These are phyloP conservation scores for Dolichomitus sp. DNA, from an alignment of 2,888 invertebrate genomes.

Conservation along the genomic window DNA sequence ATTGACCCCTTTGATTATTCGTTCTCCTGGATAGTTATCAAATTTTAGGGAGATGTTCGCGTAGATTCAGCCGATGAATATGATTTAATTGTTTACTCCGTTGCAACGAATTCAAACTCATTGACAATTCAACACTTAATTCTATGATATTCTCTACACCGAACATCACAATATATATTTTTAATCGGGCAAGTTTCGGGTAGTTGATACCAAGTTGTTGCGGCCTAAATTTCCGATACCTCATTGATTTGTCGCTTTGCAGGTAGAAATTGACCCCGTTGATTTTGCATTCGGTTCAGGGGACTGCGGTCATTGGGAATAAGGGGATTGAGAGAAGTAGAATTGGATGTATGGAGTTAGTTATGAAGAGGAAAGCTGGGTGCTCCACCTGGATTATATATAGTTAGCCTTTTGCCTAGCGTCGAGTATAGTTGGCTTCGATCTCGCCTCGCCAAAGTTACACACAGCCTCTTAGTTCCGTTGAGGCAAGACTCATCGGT, in stretches of 20 bases:
- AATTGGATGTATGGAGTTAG: constrained; percentile 11
- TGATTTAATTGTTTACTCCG: neutral
- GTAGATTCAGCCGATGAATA: constrained; percentile 1
- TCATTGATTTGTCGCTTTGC: neutral
- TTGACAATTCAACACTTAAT: constrained; percentile 4
- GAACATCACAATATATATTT: constrained; percentile 11
- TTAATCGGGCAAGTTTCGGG: constrained; percentile 8
- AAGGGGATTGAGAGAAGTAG: neutral
- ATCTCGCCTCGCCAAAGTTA: constrained; percentile 62
- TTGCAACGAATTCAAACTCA: constrained; percentile 3
- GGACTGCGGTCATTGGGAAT: constrained; percentile 22
- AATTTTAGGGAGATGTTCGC: neutral
- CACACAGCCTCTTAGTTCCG: constrained; percentile 35
- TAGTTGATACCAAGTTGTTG: constrained; percentile 9
- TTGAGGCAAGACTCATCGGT: constrained; percentile 53
- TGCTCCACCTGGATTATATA: neutral
- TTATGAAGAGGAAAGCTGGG: neutral
- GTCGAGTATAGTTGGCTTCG: constrained; percentile 65
- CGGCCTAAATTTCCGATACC: constrained; percentile 1
- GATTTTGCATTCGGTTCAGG: constrained; percentile 27
- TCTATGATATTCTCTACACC: constrained; percentile 3
- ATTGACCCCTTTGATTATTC: constrained; percentile 21
- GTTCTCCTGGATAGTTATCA: neutral
- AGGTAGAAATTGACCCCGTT: constrained; percentile 4
- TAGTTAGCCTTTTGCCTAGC: constrained; percentile 51